Base-by-base conservation (phyloP, 1,140 invertebrate genomes). In the Anoplolepis gracilipes region DNA sequence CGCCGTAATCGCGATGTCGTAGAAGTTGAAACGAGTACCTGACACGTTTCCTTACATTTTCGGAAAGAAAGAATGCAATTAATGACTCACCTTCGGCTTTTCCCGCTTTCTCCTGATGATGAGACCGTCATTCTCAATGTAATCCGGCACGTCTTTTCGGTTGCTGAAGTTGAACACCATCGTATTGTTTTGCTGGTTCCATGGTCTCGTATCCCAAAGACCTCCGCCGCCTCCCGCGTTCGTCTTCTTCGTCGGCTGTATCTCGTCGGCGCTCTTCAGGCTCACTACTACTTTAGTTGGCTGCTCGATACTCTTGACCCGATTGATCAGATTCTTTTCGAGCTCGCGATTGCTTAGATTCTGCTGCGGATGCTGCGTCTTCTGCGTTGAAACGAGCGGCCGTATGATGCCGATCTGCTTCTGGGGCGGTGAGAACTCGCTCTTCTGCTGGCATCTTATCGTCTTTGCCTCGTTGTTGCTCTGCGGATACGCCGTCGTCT, bases 121-220 rank as follows among this genome's bases (percentile, higher is more conserved):
- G 89, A 97, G 95, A 78, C 97, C 97, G 95, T 98, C 98, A 95
- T 98, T 98, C 93, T 98, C 97, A 92, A 98, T 98, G 94, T 98
- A 98, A 96, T 98, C 97, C 65, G 98, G 98, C 87, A 98, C 97
- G 88, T 97, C 97, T 93, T 97, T 97, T 89, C 97, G 96, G 93
- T 96, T 96, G 87, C 97, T 97, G 94, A 98, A 98, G 95, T 98
- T 98, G 94, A 98, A 98, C 65, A 98, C 97, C 94, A 98, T 97
- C 11, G 97, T 97, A 88, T 96, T 97, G 93, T 96, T 95, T 78
- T 95, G 94, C 67, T 96, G 94, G 90, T 96, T 94, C 94, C 96
- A 95, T 30, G 95, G 90, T 92, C 95, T 95, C 84, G 95, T 94
- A 75, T 95, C 93, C 96, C 96, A 95, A 10, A 96, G 92, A 30